Evolutionary conservation across 2,113 vertebrate genomes (phyloP), one percentile per base, ranked within the genome.

Genomic region (Perognathus longimembris): DNA sequence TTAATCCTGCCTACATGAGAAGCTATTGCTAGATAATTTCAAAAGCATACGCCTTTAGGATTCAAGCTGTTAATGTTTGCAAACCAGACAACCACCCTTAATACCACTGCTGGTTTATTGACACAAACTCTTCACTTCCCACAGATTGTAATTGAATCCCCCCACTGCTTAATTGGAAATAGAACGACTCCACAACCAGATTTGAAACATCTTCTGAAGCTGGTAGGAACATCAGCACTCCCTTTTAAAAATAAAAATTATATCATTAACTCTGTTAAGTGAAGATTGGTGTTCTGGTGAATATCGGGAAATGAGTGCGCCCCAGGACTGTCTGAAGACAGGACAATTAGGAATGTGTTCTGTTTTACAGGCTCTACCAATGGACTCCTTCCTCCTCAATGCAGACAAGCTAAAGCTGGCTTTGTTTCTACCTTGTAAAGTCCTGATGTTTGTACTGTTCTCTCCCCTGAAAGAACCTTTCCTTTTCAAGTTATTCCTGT

Each of bases 91-190:
- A 87, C 94, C 96, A 97, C 97, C 96, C 97, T 97, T 96, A 97
- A 97, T 96, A 96, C 92, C 95, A 97, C 96, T 95, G 97, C 96
- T 97, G 96, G 92, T 97, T 97, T 97, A 97, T 97, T 97, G 96
- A 97, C 96, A 97, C 92, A 96, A 97, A 97, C 95, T 97, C 97
- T 91, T 91, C 6, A 84, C 96, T 97, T 97, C 97, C 96, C 97
- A 97, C 96, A 95, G 97, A 92, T 97, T 97, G 92, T 97, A 97
- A 97, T 97, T 97, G 96, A 97, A 97, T 97, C 94, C 94, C 95
- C 97, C 97, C 96, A 97, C 97, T 96, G 97, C 94, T 97, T 97
- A 97, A 98, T 96, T 98, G 96, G 95, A 97, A 97, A 95, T 90
- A 93, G 96, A 98, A 98, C 93, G 97, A 93, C 95, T 97, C 70